phyloP scores from a whole-genome alignment of 2,113 vertebrate species.

The Dasypus novemcinctus region DNA sequence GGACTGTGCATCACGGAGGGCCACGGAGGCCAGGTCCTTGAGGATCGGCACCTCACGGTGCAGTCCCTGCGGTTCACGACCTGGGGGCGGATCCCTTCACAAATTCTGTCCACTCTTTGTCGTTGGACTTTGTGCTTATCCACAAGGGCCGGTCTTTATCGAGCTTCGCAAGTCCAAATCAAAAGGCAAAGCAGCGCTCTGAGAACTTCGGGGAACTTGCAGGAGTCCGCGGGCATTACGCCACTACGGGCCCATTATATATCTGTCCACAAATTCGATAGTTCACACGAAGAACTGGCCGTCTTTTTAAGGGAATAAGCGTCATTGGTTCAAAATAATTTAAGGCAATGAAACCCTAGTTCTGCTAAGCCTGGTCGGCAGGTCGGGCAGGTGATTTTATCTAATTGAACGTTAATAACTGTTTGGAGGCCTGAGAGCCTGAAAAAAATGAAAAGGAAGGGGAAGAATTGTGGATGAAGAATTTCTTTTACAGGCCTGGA shows the following conservation, averaged over 20 bases:
- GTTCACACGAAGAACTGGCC: not conserved
- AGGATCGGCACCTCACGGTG: slow-evolving; percentile 99
- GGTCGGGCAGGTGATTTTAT: too few species aligned
- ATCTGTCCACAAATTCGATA: slow-evolving; percentile 27
- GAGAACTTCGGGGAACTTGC: slow-evolving; percentile 89
- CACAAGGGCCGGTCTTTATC: slow-evolving; percentile 92
- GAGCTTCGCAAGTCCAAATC: slow-evolving; percentile 81
- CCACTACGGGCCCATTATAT: slow-evolving; percentile 75
- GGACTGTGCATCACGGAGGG: slow-evolving; percentile 98
- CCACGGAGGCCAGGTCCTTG: slow-evolving; percentile 97
- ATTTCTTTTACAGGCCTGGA: not conserved
- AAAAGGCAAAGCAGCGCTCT: slow-evolving; percentile 83
- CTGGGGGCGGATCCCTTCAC: slow-evolving; percentile 97
- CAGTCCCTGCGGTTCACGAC: slow-evolving; percentile 99
- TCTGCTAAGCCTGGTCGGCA: too few species aligned
- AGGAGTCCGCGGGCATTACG: slow-evolving; percentile 90
- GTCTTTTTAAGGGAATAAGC: slow-evolving; percentile 44
- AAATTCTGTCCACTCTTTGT: slow-evolving; percentile 97
- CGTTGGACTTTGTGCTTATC: slow-evolving; percentile 99
- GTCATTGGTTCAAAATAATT: slow-evolving; percentile 34
- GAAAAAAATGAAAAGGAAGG: not conserved
- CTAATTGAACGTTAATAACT: not conserved
- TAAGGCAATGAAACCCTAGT: slow-evolving; percentile 29
- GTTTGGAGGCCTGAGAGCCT: not conserved
- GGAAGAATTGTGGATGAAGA: not conserved